Evolutionary conservation across 2,888 invertebrate genomes (phyloP).

Genomic region (Lacanobia wlatinum): DNA sequence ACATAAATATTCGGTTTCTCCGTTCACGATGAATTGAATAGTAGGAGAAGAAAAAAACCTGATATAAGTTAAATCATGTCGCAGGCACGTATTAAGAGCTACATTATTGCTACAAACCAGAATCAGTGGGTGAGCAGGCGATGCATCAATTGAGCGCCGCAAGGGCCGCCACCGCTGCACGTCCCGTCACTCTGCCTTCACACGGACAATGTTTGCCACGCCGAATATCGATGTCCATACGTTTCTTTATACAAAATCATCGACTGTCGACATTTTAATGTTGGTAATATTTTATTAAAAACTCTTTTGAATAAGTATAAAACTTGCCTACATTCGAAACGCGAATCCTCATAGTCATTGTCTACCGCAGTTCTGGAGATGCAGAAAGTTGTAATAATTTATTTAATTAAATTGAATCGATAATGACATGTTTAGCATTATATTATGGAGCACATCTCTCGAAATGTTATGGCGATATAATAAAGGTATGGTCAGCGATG

Average conservation of each 20-base stretch:
- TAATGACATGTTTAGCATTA: constrained; percentile 33
- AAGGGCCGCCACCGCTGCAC: constrained; percentile 81
- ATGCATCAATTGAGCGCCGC: constrained; percentile 88
- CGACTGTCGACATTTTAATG: constrained; percentile 65
- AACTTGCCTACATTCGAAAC: constrained; percentile 3
- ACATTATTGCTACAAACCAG: constrained; percentile 72
- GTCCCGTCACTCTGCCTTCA: constrained; percentile 74
- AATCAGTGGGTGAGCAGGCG: constrained; percentile 79
- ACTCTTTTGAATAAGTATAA: constrained; percentile 18
- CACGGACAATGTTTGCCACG: constrained; percentile 69
- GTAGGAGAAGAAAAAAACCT: constrained; percentile 63
- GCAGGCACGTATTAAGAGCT: constrained; percentile 66
- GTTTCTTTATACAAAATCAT: constrained; percentile 60
- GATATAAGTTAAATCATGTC: constrained; percentile 66
- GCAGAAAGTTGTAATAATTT: constrained; percentile 27
- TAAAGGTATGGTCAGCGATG: constrained; percentile 73
- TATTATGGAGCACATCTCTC: constrained; percentile 69
- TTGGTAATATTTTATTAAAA: constrained; percentile 26
- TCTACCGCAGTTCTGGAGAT: neutral
- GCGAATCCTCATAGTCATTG: neutral
- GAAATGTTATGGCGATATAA: constrained; percentile 71
- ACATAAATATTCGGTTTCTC: constrained; percentile 60
- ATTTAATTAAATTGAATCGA: constrained; percentile 53
- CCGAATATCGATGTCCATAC: constrained; percentile 73
- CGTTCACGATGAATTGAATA: constrained; percentile 64